Evolutionary conservation across 2,797 vertebrate genomes (phyloP).

Genomic region (Enteromius paludinosus): DNA sequence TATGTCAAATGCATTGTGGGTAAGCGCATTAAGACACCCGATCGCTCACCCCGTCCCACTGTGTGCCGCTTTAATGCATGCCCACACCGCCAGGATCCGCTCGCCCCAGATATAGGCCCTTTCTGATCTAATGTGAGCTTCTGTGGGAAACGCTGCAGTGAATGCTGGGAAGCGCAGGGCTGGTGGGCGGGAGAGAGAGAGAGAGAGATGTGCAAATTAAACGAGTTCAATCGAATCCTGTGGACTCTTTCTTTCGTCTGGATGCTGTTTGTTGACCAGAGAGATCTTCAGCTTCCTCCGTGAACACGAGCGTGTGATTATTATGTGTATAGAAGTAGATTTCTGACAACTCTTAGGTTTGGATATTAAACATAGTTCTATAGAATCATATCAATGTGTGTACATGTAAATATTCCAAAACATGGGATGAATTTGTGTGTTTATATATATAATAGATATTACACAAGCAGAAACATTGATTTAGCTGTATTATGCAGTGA

Average conservation of each 20-base stretch:
- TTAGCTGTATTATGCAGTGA: too few relatives aligned
- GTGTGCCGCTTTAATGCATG: constrained; percentile 14
- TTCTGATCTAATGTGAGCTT: background rate
- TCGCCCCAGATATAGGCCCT: background rate
- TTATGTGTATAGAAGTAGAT: too few relatives aligned
- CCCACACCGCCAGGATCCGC: constrained; percentile 9
- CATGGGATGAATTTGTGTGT: too few relatives aligned
- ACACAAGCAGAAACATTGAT: too few relatives aligned
- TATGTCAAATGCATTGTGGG: constrained; percentile 31
- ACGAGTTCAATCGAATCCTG: background rate
- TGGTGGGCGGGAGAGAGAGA: background rate
- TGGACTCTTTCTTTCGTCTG: background rate
- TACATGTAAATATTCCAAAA: too few relatives aligned
- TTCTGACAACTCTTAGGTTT: too few relatives aligned
- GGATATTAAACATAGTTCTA: too few relatives aligned
- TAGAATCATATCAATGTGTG: too few relatives aligned
- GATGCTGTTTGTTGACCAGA: background rate
- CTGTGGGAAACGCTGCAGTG: background rate
- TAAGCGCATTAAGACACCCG: constrained; percentile 10
- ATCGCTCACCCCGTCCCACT: background rate
- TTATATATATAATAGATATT: too few relatives aligned
- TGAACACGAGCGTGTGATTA: too few relatives aligned
- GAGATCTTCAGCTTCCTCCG: too few relatives aligned
- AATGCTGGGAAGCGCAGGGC: constrained; percentile 3
- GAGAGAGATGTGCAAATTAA: constrained; percentile 14